Conservation (phyloP, 1,140 invertebrate species). For the Drosophila pandora region DNA sequence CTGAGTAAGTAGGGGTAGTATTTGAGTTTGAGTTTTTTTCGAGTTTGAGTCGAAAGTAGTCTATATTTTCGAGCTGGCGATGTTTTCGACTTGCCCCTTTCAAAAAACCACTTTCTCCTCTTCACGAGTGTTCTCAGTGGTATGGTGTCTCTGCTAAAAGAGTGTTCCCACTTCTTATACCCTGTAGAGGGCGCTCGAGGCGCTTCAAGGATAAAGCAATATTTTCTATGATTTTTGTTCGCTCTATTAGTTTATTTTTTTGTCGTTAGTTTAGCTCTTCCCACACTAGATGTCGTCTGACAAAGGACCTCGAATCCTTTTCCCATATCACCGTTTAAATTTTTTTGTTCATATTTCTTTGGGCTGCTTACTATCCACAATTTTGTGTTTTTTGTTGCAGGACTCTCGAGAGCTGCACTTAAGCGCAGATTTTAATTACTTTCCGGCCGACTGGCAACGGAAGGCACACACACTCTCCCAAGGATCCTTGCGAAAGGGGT, state of each 20-base stretch:
- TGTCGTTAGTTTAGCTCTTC: neutral
- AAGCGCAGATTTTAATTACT: slow-evolving; percentile 81
- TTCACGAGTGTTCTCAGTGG: neutral
- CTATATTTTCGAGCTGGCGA: slow-evolving; percentile 21
- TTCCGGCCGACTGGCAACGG: slow-evolving; percentile 78
- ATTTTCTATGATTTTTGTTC: slow-evolving; percentile 5
- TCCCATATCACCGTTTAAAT: too few relatives aligned
- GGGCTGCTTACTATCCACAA: neutral
- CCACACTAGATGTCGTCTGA: slow-evolving; percentile 7
- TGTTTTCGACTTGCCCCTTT: slow-evolving; percentile 40
- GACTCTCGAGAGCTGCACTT: slow-evolving; percentile 70
- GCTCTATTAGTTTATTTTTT: slow-evolving; percentile 1
- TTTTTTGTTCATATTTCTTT: neutral
- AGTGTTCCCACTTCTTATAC: slow-evolving; percentile 30
- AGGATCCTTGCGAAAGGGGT: slow-evolving; percentile 12
- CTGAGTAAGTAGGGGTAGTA: slow-evolving; percentile 11
- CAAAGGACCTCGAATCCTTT: slow-evolving; percentile 4
- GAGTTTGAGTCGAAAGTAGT: neutral
- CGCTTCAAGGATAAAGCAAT: slow-evolving; percentile 25
- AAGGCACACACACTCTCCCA: slow-evolving; percentile 33
- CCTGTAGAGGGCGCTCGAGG: slow-evolving; percentile 41
- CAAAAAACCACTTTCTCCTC: neutral
- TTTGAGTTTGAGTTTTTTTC: slow-evolving; percentile 13
- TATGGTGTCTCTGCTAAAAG: slow-evolving; percentile 27
- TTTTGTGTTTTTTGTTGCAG: slow-evolving; percentile 23